Conservation (phyloP, 2,888 invertebrate genomes). For the Chymomyza fuscimana region DNA sequence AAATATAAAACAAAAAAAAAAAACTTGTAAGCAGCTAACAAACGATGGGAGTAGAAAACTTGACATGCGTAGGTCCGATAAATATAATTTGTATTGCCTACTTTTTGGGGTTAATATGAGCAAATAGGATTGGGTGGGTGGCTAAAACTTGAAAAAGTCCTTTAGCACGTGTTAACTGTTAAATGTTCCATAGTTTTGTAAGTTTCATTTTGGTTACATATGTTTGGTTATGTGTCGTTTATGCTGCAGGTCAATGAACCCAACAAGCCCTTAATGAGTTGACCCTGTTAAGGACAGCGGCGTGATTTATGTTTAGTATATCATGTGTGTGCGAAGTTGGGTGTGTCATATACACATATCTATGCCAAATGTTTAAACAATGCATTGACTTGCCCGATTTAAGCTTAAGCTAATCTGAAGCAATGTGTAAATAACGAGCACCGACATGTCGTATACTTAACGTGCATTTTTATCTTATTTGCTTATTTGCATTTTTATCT, state of each 20-base stretch:
- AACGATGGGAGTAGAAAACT: conserved; percentile 5
- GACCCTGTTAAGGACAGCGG: neutral
- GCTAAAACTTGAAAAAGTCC: neutral
- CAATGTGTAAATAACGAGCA: conserved; percentile 34
- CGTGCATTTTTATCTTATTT: too few species aligned
- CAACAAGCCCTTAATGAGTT: conserved; percentile 33
- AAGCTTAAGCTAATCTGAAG: conserved; percentile 49
- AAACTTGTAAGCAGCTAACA: neutral
- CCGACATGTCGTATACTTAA: conserved; percentile 56
- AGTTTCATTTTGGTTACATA: neutral
- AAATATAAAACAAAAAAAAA: conserved; percentile 56
- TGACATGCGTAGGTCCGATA: conserved; percentile 61
- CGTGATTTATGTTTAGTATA: conserved; percentile 58
- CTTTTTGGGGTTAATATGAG: conserved; percentile 19
- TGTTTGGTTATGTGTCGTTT: neutral
- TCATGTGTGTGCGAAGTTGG: neutral
- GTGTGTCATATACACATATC: conserved; percentile 17
- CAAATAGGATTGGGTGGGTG: conserved; percentile 20
- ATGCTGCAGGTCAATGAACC: conserved; percentile 42
- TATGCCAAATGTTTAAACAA: conserved; percentile 1
- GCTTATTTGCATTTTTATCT: conserved; percentile 72
- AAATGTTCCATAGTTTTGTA: conserved; percentile 2
- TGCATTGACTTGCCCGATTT: conserved; percentile 27
- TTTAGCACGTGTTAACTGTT: neutral
- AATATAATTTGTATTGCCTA: conserved; percentile 48